phyloP scores from a whole-genome alignment of 2,113 vertebrate genomes.

The Pogonocichla stellata region DNA sequence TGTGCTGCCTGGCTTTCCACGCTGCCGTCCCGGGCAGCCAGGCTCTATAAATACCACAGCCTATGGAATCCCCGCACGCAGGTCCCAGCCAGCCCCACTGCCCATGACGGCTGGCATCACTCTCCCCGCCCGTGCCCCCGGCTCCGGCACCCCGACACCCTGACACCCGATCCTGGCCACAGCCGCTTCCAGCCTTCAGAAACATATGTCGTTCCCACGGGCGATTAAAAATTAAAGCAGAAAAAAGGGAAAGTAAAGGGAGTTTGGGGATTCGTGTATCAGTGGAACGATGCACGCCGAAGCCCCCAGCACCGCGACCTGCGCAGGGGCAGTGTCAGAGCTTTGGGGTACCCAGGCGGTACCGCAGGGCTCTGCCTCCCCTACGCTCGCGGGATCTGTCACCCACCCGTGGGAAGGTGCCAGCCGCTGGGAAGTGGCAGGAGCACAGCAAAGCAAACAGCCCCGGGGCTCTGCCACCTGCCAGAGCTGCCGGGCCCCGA shows the following conservation, averaged over 20 bases:
- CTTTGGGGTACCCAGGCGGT: neutral
- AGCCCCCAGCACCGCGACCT: fast-evolving
- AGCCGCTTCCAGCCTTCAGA: slow-evolving; percentile 18
- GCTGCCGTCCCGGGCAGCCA: neutral
- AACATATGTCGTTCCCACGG: slow-evolving; percentile 17
- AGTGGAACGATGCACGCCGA: neutral
- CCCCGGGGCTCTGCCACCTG: neutral
- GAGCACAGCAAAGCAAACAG: neutral
- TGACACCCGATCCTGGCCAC: slow-evolving; percentile 35
- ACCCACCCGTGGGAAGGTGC: neutral
- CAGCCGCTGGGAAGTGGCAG: neutral
- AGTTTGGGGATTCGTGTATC: neutral
- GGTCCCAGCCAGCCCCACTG: neutral
- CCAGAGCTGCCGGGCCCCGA: neutral
- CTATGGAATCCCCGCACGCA: neutral
- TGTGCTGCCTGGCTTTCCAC: neutral
- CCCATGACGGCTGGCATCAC: neutral
- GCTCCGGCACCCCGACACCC: neutral
- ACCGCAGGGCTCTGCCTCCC: neutral
- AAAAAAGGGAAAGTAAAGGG: neutral
- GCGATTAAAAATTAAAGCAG: slow-evolving; percentile 62
- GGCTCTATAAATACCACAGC: slow-evolving; percentile 32
- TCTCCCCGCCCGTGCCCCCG: neutral
- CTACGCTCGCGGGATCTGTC: neutral
- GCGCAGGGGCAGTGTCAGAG: neutral